phyloP scores from a whole-genome alignment of 2,888 invertebrate genomes.

The Magallana nippona region DNA sequence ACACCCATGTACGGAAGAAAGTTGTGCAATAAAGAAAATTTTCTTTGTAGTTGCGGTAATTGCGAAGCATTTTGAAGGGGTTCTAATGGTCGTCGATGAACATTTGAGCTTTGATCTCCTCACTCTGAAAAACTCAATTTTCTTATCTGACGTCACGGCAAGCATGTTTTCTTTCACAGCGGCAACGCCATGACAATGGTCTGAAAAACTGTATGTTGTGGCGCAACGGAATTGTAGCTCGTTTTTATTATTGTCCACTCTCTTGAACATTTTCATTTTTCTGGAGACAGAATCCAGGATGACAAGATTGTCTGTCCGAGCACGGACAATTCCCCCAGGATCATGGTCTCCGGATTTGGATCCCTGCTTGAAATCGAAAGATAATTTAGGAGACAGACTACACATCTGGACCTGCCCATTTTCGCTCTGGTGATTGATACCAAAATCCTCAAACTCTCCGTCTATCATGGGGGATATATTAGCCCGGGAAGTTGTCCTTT shows the following conservation, averaged over 20 bases:
- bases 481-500: not conserved
- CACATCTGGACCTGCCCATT: not conserved
- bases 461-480: not conserved
- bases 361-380: constrained; percentile 7
- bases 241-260: not conserved
- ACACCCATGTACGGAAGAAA: not conserved
- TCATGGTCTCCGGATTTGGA: constrained; percentile 3
- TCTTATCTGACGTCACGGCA: not conserved
- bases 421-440: not conserved
- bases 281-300: not conserved
- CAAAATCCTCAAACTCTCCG: constrained; percentile 10
- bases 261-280: constrained; percentile 27
- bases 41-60: not conserved
- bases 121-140: constrained; percentile 6
- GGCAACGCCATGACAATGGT: not conserved
- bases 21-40: constrained; percentile 4
- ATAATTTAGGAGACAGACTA: not conserved
- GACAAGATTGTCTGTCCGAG: constrained; percentile 2
- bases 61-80: not conserved
- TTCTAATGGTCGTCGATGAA: not conserved
- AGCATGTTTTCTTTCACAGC: constrained; percentile 19
- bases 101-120: not conserved
- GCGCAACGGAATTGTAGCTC: constrained; percentile 16
- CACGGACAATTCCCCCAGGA: constrained; percentile 15
- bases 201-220: constrained; percentile 7